Percentiles rank a stretch among this genome's conserved stretches.
Conservation (phyloP, 2,888 invertebrate genomes). For the Phania funesta region DNA sequence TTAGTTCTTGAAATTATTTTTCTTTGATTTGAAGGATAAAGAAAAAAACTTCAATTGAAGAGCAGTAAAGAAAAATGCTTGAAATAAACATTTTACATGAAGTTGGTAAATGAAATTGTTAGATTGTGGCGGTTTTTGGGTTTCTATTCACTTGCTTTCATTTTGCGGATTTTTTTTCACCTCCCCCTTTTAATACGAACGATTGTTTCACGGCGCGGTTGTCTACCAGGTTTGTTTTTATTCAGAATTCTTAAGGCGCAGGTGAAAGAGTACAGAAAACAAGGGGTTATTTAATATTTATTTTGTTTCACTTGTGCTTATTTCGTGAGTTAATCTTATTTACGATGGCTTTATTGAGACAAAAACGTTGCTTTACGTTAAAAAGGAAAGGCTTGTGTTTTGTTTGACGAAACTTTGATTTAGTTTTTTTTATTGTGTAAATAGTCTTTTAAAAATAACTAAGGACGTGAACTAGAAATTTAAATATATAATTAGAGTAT, state of each 20-base stretch:
- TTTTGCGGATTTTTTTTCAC: neutral
- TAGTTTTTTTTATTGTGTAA: no score
- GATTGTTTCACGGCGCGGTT: neutral
- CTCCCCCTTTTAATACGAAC: neutral
- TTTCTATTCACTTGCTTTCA: conserved; percentile 16
- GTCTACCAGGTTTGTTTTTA: neutral
- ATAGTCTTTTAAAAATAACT: no score
- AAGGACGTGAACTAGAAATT: no score
- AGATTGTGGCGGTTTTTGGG: conserved; percentile 33
- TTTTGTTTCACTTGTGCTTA: neutral
- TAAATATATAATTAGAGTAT: no score
- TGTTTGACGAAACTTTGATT: no score
- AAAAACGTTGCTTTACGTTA: no score
- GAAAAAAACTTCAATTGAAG: neutral
- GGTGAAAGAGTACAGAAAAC: neutral
- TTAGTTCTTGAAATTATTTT: neutral
- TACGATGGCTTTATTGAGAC: neutral
- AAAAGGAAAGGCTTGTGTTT: neutral
- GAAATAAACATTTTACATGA: conserved; percentile 22
- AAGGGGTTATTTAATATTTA: conserved; percentile 13
- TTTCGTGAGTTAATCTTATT: conserved; percentile 18
- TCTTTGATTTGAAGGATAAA: conserved; percentile 3
- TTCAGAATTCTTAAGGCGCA: neutral
- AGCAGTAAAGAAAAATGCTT: conserved; percentile 1
- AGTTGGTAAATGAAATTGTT: conserved; percentile 44